Evolutionary conservation across 2,888 invertebrate species (phyloP).

Genomic region (Synanthedon tipuliformis): DNA sequence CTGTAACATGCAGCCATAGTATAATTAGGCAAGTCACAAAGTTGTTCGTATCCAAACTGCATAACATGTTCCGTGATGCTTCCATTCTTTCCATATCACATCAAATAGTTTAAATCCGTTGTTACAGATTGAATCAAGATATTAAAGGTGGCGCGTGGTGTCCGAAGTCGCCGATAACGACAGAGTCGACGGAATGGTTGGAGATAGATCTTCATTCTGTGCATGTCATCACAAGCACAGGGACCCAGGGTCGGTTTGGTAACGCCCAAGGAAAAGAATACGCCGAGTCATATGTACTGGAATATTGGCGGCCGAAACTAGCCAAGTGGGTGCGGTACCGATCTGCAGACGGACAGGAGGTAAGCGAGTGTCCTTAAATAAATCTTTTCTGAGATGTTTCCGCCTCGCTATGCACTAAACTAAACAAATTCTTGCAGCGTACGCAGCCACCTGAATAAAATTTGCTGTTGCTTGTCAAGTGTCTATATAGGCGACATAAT

Average conservation of each 20-base stretch:
- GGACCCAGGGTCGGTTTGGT: constrained; percentile 90
- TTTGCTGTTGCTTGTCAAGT: too few species aligned
- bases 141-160: constrained; percentile 93
- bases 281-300: constrained; percentile 84
- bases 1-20: too few species aligned
- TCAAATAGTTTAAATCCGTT: too few species aligned
- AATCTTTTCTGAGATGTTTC: too few species aligned
- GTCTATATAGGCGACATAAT: too few species aligned
- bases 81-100: too few species aligned
- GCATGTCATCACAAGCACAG: constrained; percentile 84
- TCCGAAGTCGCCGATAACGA: constrained; percentile 82
- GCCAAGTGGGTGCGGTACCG: constrained; percentile 87
- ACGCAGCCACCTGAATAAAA: too few species aligned
- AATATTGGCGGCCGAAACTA: constrained; percentile 85
- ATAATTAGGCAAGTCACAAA: too few species aligned
- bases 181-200: constrained; percentile 82
- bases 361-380: constrained; percentile 31
- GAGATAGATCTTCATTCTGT: constrained; percentile 84
- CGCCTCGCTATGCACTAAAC: too few species aligned
- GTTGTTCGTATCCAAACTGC: too few species aligned
- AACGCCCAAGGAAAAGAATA: constrained; percentile 92
- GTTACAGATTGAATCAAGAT: constrained; percentile 84
- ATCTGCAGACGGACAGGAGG: constrained; percentile 81
- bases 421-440: too few species aligned
- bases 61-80: too few species aligned